Percentiles rank a stretch among this genome's conserved stretches.
phyloP scores from a whole-genome alignment of 2,113 vertebrate species.

The Grallaria varia region DNA sequence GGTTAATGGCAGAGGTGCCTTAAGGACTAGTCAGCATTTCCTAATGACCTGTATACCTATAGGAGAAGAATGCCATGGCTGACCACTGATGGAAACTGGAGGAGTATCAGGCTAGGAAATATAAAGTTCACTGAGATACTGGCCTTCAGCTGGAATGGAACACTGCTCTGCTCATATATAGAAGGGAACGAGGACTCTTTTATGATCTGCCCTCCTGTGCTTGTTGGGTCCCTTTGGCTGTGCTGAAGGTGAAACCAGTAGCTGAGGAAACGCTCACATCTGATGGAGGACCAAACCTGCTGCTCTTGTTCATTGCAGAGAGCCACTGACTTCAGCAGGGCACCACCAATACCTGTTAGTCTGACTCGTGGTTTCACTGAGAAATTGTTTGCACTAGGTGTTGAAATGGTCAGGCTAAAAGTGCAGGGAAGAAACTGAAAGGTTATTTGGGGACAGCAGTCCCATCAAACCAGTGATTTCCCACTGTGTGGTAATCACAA shows the following conservation, averaged over 20 bases:
- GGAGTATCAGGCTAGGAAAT: not conserved
- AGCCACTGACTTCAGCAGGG: not conserved
- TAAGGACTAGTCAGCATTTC: not conserved
- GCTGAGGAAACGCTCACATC: not conserved
- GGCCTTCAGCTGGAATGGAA: not conserved
- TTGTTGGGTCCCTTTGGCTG: not conserved
- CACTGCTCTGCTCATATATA: not conserved
- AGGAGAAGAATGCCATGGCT: not conserved
- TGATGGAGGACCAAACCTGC: not conserved
- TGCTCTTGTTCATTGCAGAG: not conserved
- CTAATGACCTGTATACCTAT: not conserved
- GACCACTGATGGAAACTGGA: not conserved
- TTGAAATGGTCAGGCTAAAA: not conserved
- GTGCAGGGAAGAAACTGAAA: not conserved
- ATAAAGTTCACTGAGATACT: not conserved
- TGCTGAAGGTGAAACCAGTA: not conserved
- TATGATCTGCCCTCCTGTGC: not conserved
- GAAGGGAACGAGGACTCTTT: not conserved
- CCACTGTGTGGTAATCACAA: not conserved
- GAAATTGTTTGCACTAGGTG: not conserved
- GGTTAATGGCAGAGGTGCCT: not conserved
- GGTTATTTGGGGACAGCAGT: not conserved
- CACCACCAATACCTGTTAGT: not conserved
- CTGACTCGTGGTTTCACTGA: not conserved
- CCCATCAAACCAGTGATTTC: not conserved